phyloP scores from a whole-genome alignment of 2,113 vertebrate genomes.

The Heteronetta atricapilla region DNA sequence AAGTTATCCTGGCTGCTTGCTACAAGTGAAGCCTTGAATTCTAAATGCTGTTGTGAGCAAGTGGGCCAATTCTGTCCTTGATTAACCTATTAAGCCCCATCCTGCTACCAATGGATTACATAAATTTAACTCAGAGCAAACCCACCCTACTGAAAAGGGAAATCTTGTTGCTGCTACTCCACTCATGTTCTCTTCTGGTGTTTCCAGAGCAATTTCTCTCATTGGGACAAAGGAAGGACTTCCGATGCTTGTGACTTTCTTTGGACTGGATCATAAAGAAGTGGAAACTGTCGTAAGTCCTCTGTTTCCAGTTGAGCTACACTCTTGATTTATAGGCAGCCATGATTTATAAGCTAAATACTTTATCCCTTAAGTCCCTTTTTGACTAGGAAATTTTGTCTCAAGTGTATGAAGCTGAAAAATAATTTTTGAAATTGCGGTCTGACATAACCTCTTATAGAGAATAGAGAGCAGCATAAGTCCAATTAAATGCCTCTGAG shows the following conservation, averaged over 20 bases:
- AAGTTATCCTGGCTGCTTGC: background rate
- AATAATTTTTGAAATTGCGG: background rate
- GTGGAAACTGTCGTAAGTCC: background rate
- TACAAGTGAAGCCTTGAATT: background rate
- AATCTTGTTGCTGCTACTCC: background rate
- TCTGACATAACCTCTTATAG: background rate
- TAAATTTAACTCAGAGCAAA: background rate
- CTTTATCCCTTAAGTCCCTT: background rate
- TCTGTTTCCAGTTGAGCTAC: background rate
- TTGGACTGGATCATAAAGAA: background rate
- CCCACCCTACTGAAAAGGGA: background rate
- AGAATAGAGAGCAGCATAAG: background rate
- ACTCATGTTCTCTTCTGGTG: background rate
- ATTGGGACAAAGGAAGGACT: background rate
- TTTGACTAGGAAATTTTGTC: background rate
- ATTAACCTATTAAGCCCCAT: background rate
- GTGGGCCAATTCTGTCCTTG: background rate
- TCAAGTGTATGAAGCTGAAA: background rate
- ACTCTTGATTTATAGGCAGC: background rate
- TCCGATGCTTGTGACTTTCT: background rate
- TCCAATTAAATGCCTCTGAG: conserved; percentile 4
- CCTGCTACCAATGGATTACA: background rate
- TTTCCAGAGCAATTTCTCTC: background rate
- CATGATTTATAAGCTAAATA: background rate
- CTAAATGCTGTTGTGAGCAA: background rate